These are phyloP conservation scores for Aspiorhynchus laticeps DNA, from an alignment of 2,113 vertebrate genomes.

Conservation along the genomic window DNA sequence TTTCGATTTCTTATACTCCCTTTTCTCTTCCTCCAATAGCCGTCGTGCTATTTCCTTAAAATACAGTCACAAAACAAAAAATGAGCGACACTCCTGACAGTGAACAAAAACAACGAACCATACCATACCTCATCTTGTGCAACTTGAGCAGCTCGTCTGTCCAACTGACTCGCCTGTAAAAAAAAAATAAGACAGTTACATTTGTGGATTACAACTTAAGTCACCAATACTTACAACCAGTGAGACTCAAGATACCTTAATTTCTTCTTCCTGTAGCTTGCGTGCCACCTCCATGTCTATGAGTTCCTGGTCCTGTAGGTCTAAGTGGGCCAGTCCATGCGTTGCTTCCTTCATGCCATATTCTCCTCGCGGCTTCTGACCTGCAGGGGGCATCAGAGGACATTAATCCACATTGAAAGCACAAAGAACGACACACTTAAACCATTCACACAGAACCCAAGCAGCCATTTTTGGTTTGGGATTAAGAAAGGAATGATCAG, in stretches of 20 bases:
- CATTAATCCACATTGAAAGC: not conserved
- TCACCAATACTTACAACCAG: not conserved
- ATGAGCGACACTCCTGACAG: not conserved
- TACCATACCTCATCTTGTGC: constrained; percentile 84
- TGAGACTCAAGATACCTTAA: constrained; percentile 75
- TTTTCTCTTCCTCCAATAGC: constrained; percentile 92
- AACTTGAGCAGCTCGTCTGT: constrained; percentile 68
- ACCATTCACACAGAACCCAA: not conserved
- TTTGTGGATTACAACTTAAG: not conserved
- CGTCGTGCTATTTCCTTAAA: constrained; percentile 89
- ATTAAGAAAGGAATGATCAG: not conserved
- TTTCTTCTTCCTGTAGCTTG: constrained; percentile 89
- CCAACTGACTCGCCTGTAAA: constrained; percentile 67
- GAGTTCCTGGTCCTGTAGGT: constrained; percentile 80
- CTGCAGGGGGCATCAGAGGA: constrained; percentile 57
- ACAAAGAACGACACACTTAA: no score
- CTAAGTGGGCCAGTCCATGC: constrained; percentile 71
- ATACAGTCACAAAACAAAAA: not conserved
- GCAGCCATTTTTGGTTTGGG: not conserved
- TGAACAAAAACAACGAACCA: not conserved
- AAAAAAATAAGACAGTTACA: constrained; percentile 10
- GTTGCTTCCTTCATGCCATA: constrained; percentile 73
- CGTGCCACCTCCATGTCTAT: constrained; percentile 92
- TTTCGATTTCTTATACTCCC: constrained; percentile 82
- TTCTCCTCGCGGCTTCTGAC: constrained; percentile 66